These are phyloP conservation scores for Papilio xuthus DNA, from an alignment of 1,140 invertebrate species.

Conservation along the genomic window DNA sequence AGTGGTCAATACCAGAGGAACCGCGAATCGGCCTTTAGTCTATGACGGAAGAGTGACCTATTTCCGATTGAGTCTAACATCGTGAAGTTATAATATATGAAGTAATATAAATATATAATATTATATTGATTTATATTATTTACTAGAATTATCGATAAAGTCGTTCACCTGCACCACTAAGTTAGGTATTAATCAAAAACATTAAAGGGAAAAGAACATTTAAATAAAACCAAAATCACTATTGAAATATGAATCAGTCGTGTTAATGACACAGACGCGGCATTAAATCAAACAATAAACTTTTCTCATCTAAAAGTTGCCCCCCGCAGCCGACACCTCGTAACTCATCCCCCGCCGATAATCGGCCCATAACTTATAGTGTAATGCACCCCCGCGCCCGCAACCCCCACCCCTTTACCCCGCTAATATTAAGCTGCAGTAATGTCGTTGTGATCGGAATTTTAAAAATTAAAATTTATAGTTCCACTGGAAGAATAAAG, in stretches of 20 bases:
- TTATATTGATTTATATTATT: no score
- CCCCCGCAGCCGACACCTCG: slow-evolving; percentile 36
- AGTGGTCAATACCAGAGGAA: no score
- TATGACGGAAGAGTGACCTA: no score
- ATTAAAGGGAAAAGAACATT: neutral
- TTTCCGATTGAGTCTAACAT: no score
- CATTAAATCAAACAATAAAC: slow-evolving; percentile 46
- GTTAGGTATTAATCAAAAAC: no score
- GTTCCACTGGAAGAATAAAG: slow-evolving; percentile 45
- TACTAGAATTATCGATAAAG: no score
- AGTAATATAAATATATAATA: no score
- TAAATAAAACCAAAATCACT: slow-evolving; percentile 32
- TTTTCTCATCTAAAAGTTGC: slow-evolving; percentile 43
- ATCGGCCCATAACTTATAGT: slow-evolving; percentile 59
- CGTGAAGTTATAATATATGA: no score
- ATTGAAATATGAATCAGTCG: slow-evolving; percentile 26
- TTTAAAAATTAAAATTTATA: slow-evolving; percentile 68
- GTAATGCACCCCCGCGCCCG: slow-evolving; percentile 37
- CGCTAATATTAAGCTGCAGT: slow-evolving; percentile 59
- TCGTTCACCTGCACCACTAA: no score
- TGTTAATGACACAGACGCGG: slow-evolving; percentile 33
- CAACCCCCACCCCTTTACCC: slow-evolving; percentile 35
- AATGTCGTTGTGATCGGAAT: slow-evolving; percentile 55
- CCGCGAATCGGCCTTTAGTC: no score
- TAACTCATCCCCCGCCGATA: slow-evolving; percentile 53